Conservation (phyloP, 2,113 vertebrate species). For the Carassius auratus region DNA sequence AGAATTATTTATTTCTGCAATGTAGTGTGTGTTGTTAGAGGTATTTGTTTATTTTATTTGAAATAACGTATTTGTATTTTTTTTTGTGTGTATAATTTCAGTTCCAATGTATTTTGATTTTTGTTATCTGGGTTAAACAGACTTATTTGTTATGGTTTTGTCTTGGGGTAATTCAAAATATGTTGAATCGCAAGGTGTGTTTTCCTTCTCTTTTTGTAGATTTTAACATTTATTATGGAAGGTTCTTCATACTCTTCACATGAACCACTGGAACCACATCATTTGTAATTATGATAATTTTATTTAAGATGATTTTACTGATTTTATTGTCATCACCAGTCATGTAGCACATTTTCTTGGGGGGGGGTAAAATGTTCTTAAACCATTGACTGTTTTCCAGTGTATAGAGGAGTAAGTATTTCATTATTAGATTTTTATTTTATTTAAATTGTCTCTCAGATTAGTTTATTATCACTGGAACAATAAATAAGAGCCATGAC, state of each 20-base stretch:
- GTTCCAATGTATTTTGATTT: conserved; percentile 57
- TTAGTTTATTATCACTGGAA: conserved; percentile 46
- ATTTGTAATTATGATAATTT: background rate
- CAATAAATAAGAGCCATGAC: conserved; percentile 52
- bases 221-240: too few relatives aligned
- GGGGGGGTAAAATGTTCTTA: background rate
- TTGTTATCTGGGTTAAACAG: background rate
- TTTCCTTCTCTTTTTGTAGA: background rate
- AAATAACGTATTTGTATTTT: conserved; percentile 51
- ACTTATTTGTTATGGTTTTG: background rate
- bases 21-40: conserved; percentile 58
- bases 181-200: background rate
- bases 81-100: conserved; percentile 46
- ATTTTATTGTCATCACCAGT: background rate
- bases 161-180: background rate
- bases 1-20: conserved; percentile 75
- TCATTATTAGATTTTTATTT: background rate
- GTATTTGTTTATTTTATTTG: conserved; percentile 55
- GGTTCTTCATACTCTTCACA: background rate
- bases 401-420: conserved; percentile 2
- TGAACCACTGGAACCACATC: conserved; percentile 1
- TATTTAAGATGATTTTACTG: background rate
- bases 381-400: conserved; percentile 24
- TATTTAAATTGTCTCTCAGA: background rate
- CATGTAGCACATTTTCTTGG: background rate